phyloP scores from a whole-genome alignment of 2,888 invertebrate species.

The Punctoribates punctum region DNA sequence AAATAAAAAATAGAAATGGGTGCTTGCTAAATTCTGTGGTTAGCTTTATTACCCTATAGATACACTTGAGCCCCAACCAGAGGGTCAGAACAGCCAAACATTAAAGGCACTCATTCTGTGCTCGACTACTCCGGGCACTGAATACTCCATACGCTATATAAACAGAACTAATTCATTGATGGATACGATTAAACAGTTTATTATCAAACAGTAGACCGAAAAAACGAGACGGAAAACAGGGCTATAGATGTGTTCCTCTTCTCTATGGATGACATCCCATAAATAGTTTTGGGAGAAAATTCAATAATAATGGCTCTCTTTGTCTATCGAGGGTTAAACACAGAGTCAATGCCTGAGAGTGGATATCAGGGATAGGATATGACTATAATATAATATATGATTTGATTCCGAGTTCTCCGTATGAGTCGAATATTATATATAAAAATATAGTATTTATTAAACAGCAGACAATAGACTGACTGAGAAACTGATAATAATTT shows the following conservation, averaged over 20 bases:
- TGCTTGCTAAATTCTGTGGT: not conserved
- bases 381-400: not conserved
- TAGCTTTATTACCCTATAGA: too few species aligned
- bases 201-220: not conserved
- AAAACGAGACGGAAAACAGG: conserved; percentile 10
- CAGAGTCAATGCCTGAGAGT: not conserved
- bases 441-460: conserved; percentile 5
- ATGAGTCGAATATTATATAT: too few species aligned
- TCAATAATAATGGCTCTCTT: conserved; percentile 7
- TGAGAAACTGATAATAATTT: not conserved
- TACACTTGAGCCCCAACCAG: too few species aligned
- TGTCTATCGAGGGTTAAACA: not conserved
- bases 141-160: not conserved
- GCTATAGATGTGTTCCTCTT: not conserved
- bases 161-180: conserved; percentile 26
- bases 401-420: not conserved
- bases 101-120: not conserved
- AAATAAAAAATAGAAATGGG: not conserved
- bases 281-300: conserved; percentile 5
- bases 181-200: not conserved
- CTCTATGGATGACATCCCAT: not conserved
- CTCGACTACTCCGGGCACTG: not conserved
- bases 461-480: not conserved
- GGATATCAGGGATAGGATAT: not conserved
- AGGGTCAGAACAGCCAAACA: not conserved